Evolutionary conservation across 2,113 vertebrate species (phyloP).

Genomic region (Chrysemys picta): DNA sequence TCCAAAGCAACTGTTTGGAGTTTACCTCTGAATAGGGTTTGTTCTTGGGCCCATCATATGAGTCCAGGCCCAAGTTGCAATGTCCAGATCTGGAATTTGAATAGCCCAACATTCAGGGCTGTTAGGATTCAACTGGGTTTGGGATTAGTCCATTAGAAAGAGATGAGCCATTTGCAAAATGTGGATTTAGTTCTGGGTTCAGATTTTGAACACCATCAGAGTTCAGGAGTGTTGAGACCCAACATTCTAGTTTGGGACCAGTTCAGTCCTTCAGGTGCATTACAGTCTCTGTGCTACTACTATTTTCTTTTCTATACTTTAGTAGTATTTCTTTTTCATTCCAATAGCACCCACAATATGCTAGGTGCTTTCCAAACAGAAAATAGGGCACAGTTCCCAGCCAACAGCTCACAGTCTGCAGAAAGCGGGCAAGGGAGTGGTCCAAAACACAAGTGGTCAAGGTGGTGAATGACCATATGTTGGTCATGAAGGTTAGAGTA

Average conservation of each 20-base stretch:
- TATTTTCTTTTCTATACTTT: background rate
- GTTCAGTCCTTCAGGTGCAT: background rate
- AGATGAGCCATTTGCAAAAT: background rate
- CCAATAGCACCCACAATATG: background rate
- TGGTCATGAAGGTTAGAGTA: background rate
- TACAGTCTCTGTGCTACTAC: background rate
- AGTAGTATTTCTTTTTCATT: background rate
- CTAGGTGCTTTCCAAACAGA: background rate
- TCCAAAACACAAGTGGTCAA: fast-evolving
- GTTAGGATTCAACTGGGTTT: background rate
- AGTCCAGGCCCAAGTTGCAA: background rate
- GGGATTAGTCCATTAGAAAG: background rate
- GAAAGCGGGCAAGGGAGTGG: background rate
- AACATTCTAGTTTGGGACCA: background rate
- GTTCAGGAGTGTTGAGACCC: background rate
- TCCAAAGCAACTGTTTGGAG: background rate
- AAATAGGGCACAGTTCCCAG: background rate
- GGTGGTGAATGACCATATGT: background rate
- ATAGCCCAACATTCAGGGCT: background rate
- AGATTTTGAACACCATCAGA: background rate
- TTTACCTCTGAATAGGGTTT: background rate
- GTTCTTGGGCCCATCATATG: fast-evolving
- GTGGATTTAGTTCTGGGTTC: background rate
- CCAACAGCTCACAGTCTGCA: background rate
- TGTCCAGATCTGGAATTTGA: background rate